Base-by-base conservation (phyloP, 2,888 invertebrate genomes). In the Dicranocentrus wangi region DNA sequence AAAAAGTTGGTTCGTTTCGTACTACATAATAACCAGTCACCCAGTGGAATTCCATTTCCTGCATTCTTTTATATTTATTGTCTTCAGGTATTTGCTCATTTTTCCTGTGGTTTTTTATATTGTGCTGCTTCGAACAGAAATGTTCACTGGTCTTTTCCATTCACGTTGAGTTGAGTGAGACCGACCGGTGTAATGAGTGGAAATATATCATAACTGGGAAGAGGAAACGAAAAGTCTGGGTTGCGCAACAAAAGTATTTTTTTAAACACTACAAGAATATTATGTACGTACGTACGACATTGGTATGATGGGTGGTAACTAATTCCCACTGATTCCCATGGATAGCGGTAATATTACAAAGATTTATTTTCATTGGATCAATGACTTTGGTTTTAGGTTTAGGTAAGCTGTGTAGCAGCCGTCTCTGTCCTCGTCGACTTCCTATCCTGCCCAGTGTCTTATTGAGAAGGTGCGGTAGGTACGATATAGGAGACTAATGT, bases 331-430 rank as follows among this genome's bases (percentile, higher is more conserved):
- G 32, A 78, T 51, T 71, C 78, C 72, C 71, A 79, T 72, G 79
- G 79, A 71, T 66, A 69, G 55, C 53, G 76, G 70, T 69, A 27
- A 7, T 15, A 2, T 78, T 28, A n/a, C 13, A 5, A 5, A 65
- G 58, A 78, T 70, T 68, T 61, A 51, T 61, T 55, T 78, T 69
- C 70, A 71, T 66, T 79, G 72, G 79, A 71, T 79, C 79, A 79
- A 79, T 72, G 79, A 72, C 79, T 72, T n/a, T 72, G 71, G 43
- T 27, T 58, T 23, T 58, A 27, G 27, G 25, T n/a, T n/a, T n/a
- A 13, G 21, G n/a, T n/a, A n/a, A n/a, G n/a, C n/a, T n/a, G n/a
- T n/a, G n/a, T n/a, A n/a, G n/a, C n/a, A n/a, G n/a, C n/a, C n/a
- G n/a, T n/a, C n/a, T n/a, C n/a, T n/a, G n/a, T n/a, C n/a, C n/a